These are phyloP conservation scores for Morphnarchus princeps DNA, from an alignment of 2,113 vertebrate species.

Conservation along the genomic window DNA sequence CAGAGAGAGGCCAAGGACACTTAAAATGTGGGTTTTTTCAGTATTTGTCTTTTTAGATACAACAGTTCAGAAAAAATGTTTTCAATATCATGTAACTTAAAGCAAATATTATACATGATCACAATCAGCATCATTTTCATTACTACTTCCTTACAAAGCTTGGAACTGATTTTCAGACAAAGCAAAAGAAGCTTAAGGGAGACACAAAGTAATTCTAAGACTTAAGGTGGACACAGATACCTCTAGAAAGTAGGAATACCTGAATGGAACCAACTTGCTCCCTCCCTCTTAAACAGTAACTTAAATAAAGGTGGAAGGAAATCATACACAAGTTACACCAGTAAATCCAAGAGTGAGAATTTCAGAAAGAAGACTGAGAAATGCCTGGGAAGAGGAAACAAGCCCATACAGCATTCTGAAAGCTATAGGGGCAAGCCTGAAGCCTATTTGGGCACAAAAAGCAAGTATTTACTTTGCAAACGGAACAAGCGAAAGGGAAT, in stretches of 20 bases:
- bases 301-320: background rate
- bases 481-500: background rate
- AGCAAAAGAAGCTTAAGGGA: background rate
- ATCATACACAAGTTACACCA: background rate
- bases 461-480: background rate
- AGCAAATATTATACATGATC: background rate
- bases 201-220: background rate
- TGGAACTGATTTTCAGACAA: background rate
- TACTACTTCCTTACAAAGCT: background rate
- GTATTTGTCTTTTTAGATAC: background rate
- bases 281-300: background rate
- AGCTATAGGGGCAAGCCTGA: background rate
- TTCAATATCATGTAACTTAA: background rate
- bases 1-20: background rate
- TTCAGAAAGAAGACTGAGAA: background rate
- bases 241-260: background rate
- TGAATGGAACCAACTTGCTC: background rate
- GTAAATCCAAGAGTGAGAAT: background rate
- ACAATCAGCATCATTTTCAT: background rate
- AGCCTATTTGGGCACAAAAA: background rate
- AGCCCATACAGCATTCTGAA: background rate
- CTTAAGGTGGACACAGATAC: background rate
- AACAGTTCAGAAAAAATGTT: background rate
- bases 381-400: background rate
- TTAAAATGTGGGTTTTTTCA: background rate